Percentiles rank a stretch among this genome's conserved stretches.
Evolutionary conservation across 2,888 invertebrate species (phyloP).

Genomic region (Nipponacmea schrenckii): DNA sequence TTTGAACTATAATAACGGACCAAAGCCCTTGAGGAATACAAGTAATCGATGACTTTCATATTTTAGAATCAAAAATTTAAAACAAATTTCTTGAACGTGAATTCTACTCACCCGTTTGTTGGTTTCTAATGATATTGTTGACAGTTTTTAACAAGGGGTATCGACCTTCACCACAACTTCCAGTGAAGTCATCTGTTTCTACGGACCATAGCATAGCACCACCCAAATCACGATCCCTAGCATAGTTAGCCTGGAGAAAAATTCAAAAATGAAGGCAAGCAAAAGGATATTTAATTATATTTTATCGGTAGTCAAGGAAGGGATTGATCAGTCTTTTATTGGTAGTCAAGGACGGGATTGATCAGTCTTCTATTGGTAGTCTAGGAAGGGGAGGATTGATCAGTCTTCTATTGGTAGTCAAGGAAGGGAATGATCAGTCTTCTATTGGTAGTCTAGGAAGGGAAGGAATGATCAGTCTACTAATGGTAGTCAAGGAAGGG

Average conservation of each 20-base stretch:
- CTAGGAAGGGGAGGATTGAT: no score
- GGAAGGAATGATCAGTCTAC: no score
- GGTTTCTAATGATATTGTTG: background rate
- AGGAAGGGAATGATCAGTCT: no score
- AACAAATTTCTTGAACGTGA: no score
- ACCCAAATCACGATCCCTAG: background rate
- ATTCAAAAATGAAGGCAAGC: background rate
- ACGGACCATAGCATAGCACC: background rate
- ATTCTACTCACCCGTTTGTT: background rate
- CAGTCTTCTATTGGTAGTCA: no score
- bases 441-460: no score
- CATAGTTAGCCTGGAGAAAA: background rate
- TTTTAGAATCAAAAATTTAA: no score
- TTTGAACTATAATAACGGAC: no score
- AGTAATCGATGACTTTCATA: no score
- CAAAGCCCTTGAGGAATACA: no score
- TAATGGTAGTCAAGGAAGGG: no score
- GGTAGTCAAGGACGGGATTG: background rate
- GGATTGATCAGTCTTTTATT: background rate
- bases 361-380: background rate
- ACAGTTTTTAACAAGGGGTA: background rate
- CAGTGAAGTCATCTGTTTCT: background rate
- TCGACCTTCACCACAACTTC: background rate
- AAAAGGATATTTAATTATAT: background rate
- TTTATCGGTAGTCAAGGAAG: background rate